Conservation (phyloP, 2,113 vertebrate species). For the Strix aluco region DNA sequence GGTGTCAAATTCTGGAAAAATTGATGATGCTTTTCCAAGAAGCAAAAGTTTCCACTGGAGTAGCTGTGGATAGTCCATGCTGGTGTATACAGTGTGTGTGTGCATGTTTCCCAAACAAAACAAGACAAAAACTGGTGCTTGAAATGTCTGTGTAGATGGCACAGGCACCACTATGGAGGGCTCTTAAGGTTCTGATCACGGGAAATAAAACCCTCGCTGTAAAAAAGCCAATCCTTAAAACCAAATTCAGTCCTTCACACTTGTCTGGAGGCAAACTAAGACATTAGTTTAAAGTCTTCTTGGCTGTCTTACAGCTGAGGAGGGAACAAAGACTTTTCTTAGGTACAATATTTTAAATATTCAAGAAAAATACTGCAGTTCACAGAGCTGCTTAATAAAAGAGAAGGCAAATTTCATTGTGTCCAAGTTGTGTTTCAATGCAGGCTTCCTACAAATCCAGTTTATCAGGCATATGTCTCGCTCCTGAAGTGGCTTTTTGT, state of each 20-base stretch:
- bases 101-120: not conserved
- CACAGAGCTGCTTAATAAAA: not conserved
- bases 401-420: not conserved
- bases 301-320: not conserved
- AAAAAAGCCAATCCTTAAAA: not conserved
- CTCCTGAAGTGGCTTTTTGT: not conserved
- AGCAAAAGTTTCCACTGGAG: not conserved
- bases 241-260: not conserved
- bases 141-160: not conserved
- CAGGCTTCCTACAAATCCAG: not conserved
- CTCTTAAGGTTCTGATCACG: not conserved
- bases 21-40: not conserved
- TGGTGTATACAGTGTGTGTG: not conserved
- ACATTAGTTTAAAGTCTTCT: not conserved
- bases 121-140: not conserved
- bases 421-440: not conserved
- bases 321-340: not conserved
- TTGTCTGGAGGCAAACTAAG: not conserved
- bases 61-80: not conserved
- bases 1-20: slow-evolving; percentile 21
- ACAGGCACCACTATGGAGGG: not conserved
- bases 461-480: not conserved
- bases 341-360: not conserved
- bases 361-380: not conserved
- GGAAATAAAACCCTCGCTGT: not conserved